Evolutionary conservation across 92 coral and sea anemone species (phyloP), one percentile per base, ranked within the genome.

Genomic region (Nematostella vectensis): DNA sequence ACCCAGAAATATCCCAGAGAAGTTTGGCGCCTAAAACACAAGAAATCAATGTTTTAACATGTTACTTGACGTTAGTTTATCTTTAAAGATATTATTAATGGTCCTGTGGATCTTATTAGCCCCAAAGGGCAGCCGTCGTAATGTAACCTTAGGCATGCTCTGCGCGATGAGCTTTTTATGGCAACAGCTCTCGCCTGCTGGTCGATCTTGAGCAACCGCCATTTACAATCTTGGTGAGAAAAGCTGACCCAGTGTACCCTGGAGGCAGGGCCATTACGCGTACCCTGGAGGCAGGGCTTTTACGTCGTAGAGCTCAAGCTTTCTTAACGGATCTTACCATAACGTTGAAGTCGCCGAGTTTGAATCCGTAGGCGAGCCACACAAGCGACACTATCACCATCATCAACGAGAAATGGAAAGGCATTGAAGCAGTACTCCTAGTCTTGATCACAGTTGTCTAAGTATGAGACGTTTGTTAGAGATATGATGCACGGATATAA

Each of bases 1-100:
- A 0, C 86, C 86, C 27, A 79, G 70, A 28, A 73, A 2, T 18
- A 79, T 74, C 13, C 86, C 86, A 60, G 59, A 42, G 27, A 54
- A 45, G 56, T 79, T 79, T 43, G 86, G 86, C 9, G 74, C 57
- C 86, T 79, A 50, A 31, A 47, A 57, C 20, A 44, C 13, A 49
- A 57, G 21, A 26, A 10, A 54, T 27, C 4, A 11, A 59, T 6
- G 40, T n/a, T n/a, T n/a, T n/a, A n/a, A n/a, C n/a, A n/a, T n/a
- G n/a, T n/a, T n/a, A n/a, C n/a, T n/a, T n/a, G n/a, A n/a, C n/a
- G n/a, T n/a, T n/a, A n/a, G n/a, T n/a, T n/a, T n/a, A n/a, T n/a
- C n/a, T n/a, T n/a, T n/a, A n/a, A n/a, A n/a, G n/a, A n/a, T n/a
- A n/a, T n/a, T n/a, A n/a, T n/a, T n/a, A n/a, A n/a, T n/a, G n/a